Conservation (phyloP, 2,113 vertebrate species). For the Cinclus cinclus region DNA sequence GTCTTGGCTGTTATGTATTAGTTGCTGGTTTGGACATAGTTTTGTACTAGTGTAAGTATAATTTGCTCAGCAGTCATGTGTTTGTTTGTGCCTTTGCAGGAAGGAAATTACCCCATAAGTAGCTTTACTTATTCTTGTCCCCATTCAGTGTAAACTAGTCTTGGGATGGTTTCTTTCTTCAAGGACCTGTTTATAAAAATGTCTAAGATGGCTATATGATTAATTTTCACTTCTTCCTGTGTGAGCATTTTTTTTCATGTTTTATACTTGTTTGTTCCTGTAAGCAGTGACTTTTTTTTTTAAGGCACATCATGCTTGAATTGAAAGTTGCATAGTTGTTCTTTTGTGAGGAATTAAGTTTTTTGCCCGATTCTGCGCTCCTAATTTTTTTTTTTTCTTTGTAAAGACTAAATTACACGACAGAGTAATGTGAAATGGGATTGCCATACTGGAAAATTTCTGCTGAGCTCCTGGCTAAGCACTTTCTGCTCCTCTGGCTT, state of each 20-base stretch:
- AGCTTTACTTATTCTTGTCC: not conserved
- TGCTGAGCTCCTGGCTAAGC: not conserved
- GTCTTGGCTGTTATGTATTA: not conserved
- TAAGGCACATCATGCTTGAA: not conserved
- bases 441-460: not conserved
- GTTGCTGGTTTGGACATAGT: not conserved
- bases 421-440: not conserved
- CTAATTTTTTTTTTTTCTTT: not conserved
- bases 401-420: not conserved
- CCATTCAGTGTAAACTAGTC: not conserved
- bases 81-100: not conserved
- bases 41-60: not conserved
- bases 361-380: not conserved
- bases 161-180: not conserved
- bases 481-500: not conserved
- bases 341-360: not conserved
- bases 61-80: not conserved
- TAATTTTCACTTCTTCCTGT: not conserved
- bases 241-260: not conserved
- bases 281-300: not conserved
- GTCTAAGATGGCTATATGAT: not conserved
- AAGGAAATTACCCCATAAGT: not conserved
- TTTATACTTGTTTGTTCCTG: not conserved
- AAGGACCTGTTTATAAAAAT: not conserved
- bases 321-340: not conserved